These are phyloP conservation scores for Clarias platycephalus DNA, from an alignment of 2,797 vertebrate genomes.

Conservation along the genomic window DNA sequence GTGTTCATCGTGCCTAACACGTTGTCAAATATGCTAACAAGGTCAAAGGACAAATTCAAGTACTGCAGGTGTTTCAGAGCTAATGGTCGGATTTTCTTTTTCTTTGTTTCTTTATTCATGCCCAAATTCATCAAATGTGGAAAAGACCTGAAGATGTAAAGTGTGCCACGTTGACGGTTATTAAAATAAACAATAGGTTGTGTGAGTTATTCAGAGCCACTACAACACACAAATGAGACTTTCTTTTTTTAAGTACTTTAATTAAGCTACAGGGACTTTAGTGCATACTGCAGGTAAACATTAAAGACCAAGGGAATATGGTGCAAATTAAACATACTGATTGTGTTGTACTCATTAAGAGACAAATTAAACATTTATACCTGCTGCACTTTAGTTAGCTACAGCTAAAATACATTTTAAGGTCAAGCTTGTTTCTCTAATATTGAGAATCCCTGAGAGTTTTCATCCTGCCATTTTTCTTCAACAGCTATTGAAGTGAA, in stretches of 20 bases:
- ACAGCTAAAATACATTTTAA: slow-evolving; percentile 50
- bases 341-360: slow-evolving; percentile 76
- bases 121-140: slow-evolving; percentile 59
- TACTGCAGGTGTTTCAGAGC: background rate
- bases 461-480: slow-evolving; percentile 29
- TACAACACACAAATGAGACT: slow-evolving; percentile 70
- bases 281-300: slow-evolving; percentile 82
- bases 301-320: slow-evolving; percentile 72
- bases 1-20: slow-evolving; percentile 43
- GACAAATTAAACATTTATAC: slow-evolving; percentile 78
- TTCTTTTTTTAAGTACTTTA: slow-evolving; percentile 66
- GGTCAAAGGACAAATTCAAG: background rate
- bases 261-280: slow-evolving; percentile 82
- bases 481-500: slow-evolving; percentile 89
- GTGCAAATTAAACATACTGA: slow-evolving; percentile 75
- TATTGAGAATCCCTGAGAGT: background rate
- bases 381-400: slow-evolving; percentile 64
- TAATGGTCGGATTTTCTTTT: slow-evolving; percentile 31
- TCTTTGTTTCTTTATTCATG: slow-evolving; percentile 28
- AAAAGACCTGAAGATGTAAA: slow-evolving; percentile 60
- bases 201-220: slow-evolving; percentile 72
- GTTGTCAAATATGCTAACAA: slow-evolving; percentile 45
- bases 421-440: background rate
- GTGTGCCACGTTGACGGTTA: slow-evolving; percentile 66
- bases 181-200: slow-evolving; percentile 75